These are phyloP conservation scores for Argentina silus DNA, from an alignment of 2,797 vertebrate species.

Conservation along the genomic window DNA sequence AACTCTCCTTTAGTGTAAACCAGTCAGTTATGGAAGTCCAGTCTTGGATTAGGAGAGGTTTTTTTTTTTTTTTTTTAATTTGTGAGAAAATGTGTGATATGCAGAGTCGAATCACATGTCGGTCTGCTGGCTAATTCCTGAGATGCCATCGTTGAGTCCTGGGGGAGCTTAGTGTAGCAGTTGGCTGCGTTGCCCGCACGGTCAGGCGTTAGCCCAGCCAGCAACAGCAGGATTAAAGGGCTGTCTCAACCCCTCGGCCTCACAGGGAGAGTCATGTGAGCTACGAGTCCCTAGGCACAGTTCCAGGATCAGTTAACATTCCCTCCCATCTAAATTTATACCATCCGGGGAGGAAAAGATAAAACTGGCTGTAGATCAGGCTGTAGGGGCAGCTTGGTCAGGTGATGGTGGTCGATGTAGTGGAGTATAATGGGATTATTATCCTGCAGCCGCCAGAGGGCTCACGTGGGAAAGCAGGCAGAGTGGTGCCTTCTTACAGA, in stretches of 20 bases:
- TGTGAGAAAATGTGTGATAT: conserved; percentile 57
- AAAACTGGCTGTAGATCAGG: conserved; percentile 33
- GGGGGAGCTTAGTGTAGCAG: conserved; percentile 48
- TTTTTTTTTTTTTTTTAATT: too few species aligned
- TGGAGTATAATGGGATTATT: conserved; percentile 77
- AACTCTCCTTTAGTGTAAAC: conserved; percentile 15
- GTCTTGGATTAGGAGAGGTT: conserved; percentile 55
- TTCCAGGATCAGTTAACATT: conserved; percentile 18
- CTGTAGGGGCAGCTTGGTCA: conserved; percentile 42
- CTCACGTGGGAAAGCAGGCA: conserved; percentile 49
- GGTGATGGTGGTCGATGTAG: conserved; percentile 60
- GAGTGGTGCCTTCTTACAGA: conserved; percentile 22
- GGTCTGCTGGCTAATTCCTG: conserved; percentile 75
- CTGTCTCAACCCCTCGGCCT: conserved; percentile 5
- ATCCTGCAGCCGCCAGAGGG: conserved; percentile 54
- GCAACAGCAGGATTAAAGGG: conserved; percentile 35
- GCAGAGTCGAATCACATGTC: conserved; percentile 76
- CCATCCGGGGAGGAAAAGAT: conserved; percentile 16
- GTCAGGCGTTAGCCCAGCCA: conserved; percentile 16
- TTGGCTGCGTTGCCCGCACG: conserved; percentile 2
- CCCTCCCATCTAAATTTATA: background rate
- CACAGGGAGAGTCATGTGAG: conserved; percentile 64
- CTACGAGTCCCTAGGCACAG: conserved; percentile 18
- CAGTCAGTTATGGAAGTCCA: conserved; percentile 6
- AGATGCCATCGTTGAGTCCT: conserved; percentile 68